phyloP scores from a whole-genome alignment of 2,113 vertebrate species.

The Vicugna pacos region DNA sequence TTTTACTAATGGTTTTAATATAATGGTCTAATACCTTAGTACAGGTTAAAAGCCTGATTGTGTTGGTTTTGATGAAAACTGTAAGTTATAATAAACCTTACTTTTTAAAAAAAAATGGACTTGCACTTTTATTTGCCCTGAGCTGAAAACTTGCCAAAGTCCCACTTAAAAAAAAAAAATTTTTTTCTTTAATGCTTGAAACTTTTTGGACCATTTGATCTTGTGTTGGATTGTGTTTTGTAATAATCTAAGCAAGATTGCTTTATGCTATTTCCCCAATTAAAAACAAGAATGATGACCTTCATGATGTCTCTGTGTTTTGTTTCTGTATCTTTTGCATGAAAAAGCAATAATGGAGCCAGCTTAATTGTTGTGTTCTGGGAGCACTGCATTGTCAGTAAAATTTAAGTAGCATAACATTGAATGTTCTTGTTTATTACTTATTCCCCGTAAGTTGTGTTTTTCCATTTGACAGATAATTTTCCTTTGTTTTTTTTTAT shows the following conservation, averaged over 20 bases:
- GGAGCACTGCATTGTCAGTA: constrained; percentile 63
- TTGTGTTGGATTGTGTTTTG: constrained; percentile 86
- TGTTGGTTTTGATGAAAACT: constrained; percentile 84
- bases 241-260: constrained; percentile 86
- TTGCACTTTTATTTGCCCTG: constrained; percentile 87
- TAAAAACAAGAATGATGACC: constrained; percentile 89
- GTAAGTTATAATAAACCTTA: constrained; percentile 86
- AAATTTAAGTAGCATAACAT: not conserved
- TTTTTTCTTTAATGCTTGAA: constrained; percentile 78
- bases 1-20: constrained; percentile 70
- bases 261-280: constrained; percentile 87
- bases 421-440: constrained; percentile 46
- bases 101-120: constrained; percentile 74
- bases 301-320: constrained; percentile 89
- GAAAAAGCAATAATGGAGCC: constrained; percentile 77
- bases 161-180: constrained; percentile 74
- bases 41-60: constrained; percentile 84
- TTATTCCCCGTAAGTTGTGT: not conserved
- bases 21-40: constrained; percentile 75
- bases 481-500: constrained; percentile 22
- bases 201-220: constrained; percentile 80
- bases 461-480: constrained; percentile 20
- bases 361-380: constrained; percentile 78
- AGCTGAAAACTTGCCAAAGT: constrained; percentile 83
- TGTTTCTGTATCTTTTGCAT: constrained; percentile 88